Evolutionary conservation across 2,797 vertebrate genomes (phyloP).

Genomic region (Hozukius guyotensis): DNA sequence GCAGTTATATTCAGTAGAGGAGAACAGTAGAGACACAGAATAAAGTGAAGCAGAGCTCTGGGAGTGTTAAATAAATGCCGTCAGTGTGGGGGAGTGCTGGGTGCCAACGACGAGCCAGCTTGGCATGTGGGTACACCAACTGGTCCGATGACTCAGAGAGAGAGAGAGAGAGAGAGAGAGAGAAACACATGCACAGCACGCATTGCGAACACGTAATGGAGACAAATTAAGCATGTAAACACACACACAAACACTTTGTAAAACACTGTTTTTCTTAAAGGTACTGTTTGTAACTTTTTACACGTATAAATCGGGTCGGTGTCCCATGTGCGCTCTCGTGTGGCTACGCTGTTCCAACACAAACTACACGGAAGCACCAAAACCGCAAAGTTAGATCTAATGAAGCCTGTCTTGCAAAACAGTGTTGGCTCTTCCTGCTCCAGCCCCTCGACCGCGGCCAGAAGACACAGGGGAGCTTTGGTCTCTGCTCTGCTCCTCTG

Average conservation of each 20-base stretch:
- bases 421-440: too few species aligned
- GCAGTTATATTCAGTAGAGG: not conserved
- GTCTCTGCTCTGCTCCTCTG: too few species aligned
- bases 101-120: slow-evolving; percentile 51
- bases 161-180: slow-evolving; percentile 37
- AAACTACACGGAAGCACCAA: too few species aligned
- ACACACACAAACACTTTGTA: not conserved
- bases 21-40: slow-evolving; percentile 9
- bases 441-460: too few species aligned
- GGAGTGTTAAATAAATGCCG: slow-evolving; percentile 27
- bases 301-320: too few species aligned
- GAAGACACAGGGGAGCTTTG: too few species aligned
- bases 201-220: slow-evolving; percentile 27
- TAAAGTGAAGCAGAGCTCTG: slow-evolving; percentile 5
- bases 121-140: slow-evolving; percentile 78
- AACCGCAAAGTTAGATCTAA: too few species aligned
- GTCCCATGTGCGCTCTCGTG: too few species aligned
- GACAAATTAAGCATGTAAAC: slow-evolving; percentile 14
- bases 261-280: not conserved
- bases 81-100: slow-evolving; percentile 59
- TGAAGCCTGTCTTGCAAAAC: too few species aligned
- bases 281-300: too few species aligned
- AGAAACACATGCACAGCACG: slow-evolving; percentile 42
- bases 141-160: slow-evolving; percentile 72
- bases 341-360: too few species aligned